Evolutionary conservation across 2,888 invertebrate species (phyloP).

Genomic region (Drosophila kuntzei): DNA sequence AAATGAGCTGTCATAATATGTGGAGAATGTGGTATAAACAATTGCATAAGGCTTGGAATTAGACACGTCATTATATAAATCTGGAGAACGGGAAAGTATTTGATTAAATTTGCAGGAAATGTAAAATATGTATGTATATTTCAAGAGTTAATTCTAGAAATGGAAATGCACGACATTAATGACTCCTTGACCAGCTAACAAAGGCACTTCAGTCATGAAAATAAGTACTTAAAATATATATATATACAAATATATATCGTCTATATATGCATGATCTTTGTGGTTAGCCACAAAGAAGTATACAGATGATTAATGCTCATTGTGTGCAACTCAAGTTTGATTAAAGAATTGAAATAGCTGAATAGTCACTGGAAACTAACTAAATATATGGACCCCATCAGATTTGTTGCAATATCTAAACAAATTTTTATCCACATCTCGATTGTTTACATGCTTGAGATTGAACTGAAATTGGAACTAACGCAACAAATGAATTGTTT

Average conservation of each 20-base stretch:
- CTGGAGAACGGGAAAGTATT: background rate
- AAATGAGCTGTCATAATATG: background rate
- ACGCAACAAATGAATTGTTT: conserved; percentile 20
- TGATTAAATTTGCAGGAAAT: background rate
- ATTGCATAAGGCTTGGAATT: background rate
- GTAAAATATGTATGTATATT: background rate
- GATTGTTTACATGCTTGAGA: conserved; percentile 40
- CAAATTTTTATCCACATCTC: conserved; percentile 1
- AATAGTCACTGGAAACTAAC: conserved; percentile 9
- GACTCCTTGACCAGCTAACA: conserved; percentile 37
- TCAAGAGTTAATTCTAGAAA: too few species aligned
- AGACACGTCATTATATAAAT: background rate
- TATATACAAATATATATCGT: background rate
- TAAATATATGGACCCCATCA: conserved; percentile 7
- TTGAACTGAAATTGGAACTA: conserved; percentile 19
- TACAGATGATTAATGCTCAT: conserved; percentile 38
- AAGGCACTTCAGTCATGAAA: conserved; percentile 14
- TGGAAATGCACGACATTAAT: background rate
- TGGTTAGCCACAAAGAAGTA: conserved; percentile 25
- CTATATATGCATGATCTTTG: conserved; percentile 22
- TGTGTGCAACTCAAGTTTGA: conserved; percentile 10
- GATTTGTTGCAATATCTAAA: conserved; percentile 8
- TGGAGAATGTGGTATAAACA: background rate
- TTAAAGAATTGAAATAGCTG: conserved; percentile 2
- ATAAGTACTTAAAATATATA: conserved; percentile 8